These are phyloP conservation scores for Nephrotoma guestfalica DNA, from an alignment of 2,888 invertebrate species.

Conservation along the genomic window DNA sequence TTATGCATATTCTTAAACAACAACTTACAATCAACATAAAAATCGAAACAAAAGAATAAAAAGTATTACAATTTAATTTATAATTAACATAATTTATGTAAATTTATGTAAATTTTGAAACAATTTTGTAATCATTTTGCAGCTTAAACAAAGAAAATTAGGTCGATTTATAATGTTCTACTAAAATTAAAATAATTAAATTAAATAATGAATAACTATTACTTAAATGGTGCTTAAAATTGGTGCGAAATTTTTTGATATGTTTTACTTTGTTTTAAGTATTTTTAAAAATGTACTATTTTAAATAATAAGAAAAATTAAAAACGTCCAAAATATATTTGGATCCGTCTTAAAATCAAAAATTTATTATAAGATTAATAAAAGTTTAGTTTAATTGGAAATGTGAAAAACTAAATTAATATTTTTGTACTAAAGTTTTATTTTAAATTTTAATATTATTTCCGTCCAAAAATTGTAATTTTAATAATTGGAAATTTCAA, in stretches of 20 bases:
- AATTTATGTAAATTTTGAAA: no score
- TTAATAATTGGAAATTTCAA: background rate
- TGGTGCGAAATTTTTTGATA: background rate
- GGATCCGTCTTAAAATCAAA: background rate
- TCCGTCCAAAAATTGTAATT: background rate
- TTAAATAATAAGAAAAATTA: background rate
- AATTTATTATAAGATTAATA: background rate
- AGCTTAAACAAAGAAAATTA: background rate
- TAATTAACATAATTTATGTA: no score
- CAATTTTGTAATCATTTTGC: no score
- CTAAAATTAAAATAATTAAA: background rate
- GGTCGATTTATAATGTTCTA: background rate
- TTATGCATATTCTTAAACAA: no score
- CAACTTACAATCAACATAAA: no score
- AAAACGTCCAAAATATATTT: background rate
- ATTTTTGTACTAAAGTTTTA: background rate
- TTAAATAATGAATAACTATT: background rate
- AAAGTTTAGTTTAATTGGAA: background rate
- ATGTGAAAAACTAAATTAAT: background rate
- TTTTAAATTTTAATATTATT: background rate
- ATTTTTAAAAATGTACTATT: background rate
- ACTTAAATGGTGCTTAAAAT: constrained; percentile 1
- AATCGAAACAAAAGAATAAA: no score
- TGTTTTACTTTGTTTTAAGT: background rate
- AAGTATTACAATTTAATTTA: no score